Conservation (phyloP, 2,113 vertebrate genomes). For the Alces alces region DNA sequence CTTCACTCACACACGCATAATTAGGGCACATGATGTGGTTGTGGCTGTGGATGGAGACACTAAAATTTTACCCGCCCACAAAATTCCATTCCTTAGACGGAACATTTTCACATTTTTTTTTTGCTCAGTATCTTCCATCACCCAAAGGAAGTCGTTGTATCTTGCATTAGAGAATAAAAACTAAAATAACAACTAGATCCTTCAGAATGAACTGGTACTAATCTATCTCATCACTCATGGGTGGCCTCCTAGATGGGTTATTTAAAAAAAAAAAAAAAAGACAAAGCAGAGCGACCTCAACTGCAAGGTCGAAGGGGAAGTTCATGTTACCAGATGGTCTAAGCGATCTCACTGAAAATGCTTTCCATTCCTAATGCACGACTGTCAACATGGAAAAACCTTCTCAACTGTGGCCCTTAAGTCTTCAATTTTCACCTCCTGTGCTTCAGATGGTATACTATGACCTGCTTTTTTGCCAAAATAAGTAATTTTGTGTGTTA, state of each 20-base stretch:
- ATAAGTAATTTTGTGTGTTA: not conserved
- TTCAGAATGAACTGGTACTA: not conserved
- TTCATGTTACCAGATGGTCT: not conserved
- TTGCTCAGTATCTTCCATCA: not conserved
- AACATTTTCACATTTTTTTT: not conserved
- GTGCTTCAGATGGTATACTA: not conserved
- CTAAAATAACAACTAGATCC: not conserved
- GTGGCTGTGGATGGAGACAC: not conserved
- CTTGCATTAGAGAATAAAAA: not conserved
- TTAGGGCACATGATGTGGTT: not conserved
- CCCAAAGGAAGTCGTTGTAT: not conserved
- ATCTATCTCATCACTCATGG: not conserved
- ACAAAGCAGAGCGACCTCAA: not conserved
- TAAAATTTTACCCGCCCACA: constrained; percentile 54
- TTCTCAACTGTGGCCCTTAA: not conserved
- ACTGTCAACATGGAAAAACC: not conserved
- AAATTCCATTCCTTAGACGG: not conserved
- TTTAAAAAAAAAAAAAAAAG: not conserved
- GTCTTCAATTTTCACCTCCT: not conserved
- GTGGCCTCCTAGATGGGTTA: not conserved
- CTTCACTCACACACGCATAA: not conserved
- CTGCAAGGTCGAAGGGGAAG: not conserved
- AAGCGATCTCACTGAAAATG: not conserved
- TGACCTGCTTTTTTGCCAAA: not conserved
- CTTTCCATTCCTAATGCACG: not conserved